Conservation (phyloP, 2,113 vertebrate species). For the Pogonocichla stellata region DNA sequence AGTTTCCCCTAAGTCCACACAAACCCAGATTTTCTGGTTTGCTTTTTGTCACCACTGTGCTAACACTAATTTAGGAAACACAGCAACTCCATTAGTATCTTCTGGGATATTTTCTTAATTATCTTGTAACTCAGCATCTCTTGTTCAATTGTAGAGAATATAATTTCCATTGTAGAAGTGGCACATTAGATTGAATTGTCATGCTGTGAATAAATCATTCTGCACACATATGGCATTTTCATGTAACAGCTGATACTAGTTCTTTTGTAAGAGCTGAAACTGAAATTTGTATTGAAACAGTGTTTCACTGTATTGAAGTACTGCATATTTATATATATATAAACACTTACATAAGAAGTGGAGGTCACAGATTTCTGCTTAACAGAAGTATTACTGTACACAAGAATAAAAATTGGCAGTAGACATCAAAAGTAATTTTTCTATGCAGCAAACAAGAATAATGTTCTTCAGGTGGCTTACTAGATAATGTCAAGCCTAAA, state of each 20-base stretch:
- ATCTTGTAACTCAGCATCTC: conserved; percentile 18
- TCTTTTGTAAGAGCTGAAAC: conserved; percentile 10
- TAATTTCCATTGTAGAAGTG: conserved; percentile 17
- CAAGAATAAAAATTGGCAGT: neutral
- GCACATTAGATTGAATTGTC: conserved; percentile 17
- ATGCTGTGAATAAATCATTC: conserved; percentile 21
- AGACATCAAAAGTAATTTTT: neutral
- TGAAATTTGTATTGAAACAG: neutral
- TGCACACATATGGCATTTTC: conserved; percentile 3
- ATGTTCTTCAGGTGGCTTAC: neutral
- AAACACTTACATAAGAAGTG: neutral
- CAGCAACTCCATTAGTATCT: neutral
- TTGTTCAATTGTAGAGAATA: neutral
- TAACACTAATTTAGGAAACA: conserved; percentile 11
- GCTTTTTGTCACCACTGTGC: neutral
- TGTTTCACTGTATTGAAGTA: neutral
- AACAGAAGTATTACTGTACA: neutral
- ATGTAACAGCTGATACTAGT: neutral
- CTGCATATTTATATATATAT: neutral
- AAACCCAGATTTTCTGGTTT: neutral
- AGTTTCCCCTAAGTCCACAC: neutral
- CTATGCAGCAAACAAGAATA: neutral
- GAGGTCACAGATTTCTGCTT: neutral
- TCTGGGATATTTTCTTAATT: neutral
- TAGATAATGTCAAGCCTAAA: neutral